Conservation (phyloP, 53 echinoderm and acorn worm species). For the Mesocentrotus franciscanus region DNA sequence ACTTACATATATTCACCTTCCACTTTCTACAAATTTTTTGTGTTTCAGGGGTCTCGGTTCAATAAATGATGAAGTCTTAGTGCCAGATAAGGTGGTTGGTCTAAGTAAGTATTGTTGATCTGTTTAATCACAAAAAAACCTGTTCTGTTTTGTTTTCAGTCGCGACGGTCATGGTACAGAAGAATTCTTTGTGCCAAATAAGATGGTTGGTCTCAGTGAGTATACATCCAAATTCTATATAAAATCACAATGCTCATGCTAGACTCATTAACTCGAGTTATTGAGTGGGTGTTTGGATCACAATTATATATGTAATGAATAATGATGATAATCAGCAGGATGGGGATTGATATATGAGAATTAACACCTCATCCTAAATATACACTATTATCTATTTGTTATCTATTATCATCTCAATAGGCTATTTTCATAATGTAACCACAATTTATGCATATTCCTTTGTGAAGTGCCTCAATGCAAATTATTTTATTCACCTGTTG, state of each 20-base stretch:
- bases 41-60: constrained; percentile 65
- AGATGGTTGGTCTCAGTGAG: constrained; percentile 96
- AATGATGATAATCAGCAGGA: too few relatives aligned
- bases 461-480: too few relatives aligned
- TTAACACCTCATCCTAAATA: too few relatives aligned
- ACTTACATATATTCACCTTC: not conserved
- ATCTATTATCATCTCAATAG: too few relatives aligned
- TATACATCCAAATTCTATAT: constrained; percentile 34
- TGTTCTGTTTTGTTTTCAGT: constrained; percentile 32
- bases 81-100: constrained; percentile 90
- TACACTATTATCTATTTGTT: too few relatives aligned
- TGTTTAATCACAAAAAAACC: not conserved
- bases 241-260: not conserved
- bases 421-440: too few relatives aligned
- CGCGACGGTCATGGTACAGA: constrained; percentile 52
- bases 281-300: not conserved
- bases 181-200: constrained; percentile 82
- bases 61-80: constrained; percentile 78
- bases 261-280: not conserved
- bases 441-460: too few relatives aligned
- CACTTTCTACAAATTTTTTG: not conserved
- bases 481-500: too few relatives aligned
- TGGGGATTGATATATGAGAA: too few relatives aligned
- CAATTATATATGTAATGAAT: too few relatives aligned
- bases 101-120: constrained; percentile 79